Conservation (phyloP, 1,140 invertebrate genomes). For the Sarcophaga peregrina region DNA sequence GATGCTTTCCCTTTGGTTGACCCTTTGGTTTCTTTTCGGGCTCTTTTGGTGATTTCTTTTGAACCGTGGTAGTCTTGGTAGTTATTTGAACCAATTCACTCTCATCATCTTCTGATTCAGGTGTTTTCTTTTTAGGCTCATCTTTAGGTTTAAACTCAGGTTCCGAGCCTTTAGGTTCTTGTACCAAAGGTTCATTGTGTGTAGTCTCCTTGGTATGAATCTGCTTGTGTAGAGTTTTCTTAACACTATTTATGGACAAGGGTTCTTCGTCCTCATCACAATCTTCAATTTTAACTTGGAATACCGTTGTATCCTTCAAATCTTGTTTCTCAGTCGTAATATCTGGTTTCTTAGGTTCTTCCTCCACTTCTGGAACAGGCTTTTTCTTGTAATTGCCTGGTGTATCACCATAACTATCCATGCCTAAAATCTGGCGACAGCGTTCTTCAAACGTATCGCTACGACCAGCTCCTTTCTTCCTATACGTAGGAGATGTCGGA, state of each 20-base stretch:
- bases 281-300: constrained; percentile 61
- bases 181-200: background rate
- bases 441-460: constrained; percentile 78
- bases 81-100: no score
- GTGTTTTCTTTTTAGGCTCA: background rate
- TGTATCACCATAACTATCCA: constrained; percentile 66
- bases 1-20: background rate
- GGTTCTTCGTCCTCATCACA: constrained; percentile 57
- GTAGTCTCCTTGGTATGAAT: background rate
- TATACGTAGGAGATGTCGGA: constrained; percentile 45
- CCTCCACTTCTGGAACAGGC: constrained; percentile 36
- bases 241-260: constrained; percentile 40
- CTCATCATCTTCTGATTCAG: background rate
- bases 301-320: constrained; percentile 22
- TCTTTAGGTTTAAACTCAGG: constrained; percentile 1
- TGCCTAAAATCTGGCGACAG: constrained; percentile 75
- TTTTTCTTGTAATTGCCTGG: constrained; percentile 50
- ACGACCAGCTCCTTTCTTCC: constrained; percentile 63
- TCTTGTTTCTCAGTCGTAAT: background rate
- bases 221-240: constrained; percentile 34
- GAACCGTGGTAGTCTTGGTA: no score
- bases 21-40: background rate
- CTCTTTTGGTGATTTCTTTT: background rate
- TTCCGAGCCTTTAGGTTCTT: background rate
- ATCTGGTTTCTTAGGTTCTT: constrained; percentile 39